Percentiles rank a stretch among this genome's conserved stretches.
Evolutionary conservation across 2,797 vertebrate species (phyloP).

Genomic region (Salmo trutta): DNA sequence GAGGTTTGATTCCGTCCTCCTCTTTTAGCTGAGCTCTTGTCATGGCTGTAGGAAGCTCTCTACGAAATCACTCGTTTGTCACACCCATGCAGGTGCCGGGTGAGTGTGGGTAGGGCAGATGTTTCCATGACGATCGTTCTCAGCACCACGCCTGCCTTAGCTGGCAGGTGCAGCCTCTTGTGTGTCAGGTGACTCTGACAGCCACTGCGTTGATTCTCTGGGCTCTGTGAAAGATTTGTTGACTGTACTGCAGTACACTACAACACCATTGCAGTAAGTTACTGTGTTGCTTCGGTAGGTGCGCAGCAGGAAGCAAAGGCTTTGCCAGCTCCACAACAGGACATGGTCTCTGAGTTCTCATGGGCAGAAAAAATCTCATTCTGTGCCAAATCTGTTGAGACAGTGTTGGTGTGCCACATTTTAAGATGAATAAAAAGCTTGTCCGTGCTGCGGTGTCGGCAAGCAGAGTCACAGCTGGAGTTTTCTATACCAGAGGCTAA

Average conservation of each 20-base stretch:
- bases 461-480: not conserved
- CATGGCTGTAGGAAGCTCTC: not conserved
- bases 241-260: not conserved
- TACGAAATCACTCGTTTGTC: not conserved
- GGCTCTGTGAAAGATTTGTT: not conserved
- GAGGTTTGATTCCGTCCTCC: too few relatives aligned
- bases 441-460: not conserved
- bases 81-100: not conserved
- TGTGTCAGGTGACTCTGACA: not conserved
- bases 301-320: not conserved
- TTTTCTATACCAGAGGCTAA: conserved; percentile 12
- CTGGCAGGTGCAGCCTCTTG: too few relatives aligned
- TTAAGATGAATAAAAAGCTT: not conserved
- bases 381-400: not conserved
- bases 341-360: not conserved
- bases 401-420: not conserved
- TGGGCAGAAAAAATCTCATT: not conserved
- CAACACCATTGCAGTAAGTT: not conserved
- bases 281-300: not conserved
- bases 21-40: not conserved
- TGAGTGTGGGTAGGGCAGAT: conserved; percentile 8
- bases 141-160: not conserved
- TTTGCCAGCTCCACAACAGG: not conserved
- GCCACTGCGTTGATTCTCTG: not conserved
- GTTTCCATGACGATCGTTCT: conserved; percentile 21